Conservation (phyloP, 2,888 invertebrate genomes). For the Thereva nobilitata region DNA sequence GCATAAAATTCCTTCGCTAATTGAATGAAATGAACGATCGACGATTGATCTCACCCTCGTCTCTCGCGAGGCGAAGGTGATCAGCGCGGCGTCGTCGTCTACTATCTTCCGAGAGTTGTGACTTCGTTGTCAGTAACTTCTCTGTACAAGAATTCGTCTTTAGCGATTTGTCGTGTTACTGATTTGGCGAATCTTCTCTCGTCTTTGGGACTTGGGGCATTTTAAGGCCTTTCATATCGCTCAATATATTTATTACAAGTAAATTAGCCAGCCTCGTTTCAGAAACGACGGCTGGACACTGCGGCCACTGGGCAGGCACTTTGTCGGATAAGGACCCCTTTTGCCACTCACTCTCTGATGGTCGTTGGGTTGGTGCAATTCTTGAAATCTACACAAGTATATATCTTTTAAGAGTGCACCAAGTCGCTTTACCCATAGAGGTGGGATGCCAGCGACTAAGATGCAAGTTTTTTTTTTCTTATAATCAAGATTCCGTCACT, state of each 20-base stretch:
- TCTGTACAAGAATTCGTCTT: conserved; percentile 36
- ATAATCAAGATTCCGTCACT: conserved; percentile 42
- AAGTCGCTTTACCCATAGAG: conserved; percentile 7
- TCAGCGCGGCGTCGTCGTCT: neutral
- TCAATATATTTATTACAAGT: conserved; percentile 46
- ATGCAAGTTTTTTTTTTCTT: conserved; percentile 15
- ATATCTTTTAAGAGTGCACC: conserved; percentile 28
- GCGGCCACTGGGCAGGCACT: conserved; percentile 15
- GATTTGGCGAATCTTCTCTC: conserved; percentile 5
- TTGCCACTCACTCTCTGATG: neutral
- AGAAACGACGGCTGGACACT: neutral
- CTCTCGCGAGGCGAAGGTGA: neutral
- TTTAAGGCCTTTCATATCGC: conserved; percentile 42
- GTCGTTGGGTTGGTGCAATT: conserved; percentile 1
- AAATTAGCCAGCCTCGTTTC: conserved; percentile 42
- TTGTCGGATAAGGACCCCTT: too few species aligned
- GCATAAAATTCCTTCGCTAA: conserved; percentile 49
- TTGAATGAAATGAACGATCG: conserved; percentile 50
- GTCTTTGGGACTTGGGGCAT: neutral
- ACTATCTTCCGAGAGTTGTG: conserved; percentile 3
- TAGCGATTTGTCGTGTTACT: conserved; percentile 24
- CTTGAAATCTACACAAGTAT: neutral
- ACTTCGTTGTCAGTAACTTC: conserved; percentile 18
- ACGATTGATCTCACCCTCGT: conserved; percentile 38
- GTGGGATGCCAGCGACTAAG: conserved; percentile 21